These are phyloP conservation scores for Cheilosia vulpina DNA, from an alignment of 2,888 invertebrate genomes.

Conservation along the genomic window DNA sequence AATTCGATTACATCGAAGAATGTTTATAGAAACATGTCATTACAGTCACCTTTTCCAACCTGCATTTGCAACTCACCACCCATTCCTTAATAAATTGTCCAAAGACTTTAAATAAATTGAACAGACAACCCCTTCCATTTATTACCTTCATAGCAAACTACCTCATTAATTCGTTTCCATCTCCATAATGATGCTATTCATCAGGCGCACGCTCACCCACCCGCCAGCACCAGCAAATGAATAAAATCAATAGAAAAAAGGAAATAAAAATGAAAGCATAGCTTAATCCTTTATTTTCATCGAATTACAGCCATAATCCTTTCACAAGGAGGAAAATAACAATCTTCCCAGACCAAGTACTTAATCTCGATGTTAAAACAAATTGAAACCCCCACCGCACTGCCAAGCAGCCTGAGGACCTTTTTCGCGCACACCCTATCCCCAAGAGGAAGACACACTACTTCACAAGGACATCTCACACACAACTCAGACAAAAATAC, in stretches of 20 bases:
- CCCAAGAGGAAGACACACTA: constrained; percentile 30
- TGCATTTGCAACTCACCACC: too few relatives aligned
- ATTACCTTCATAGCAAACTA: constrained; percentile 6
- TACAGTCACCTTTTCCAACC: too few relatives aligned
- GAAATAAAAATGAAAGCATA: constrained; percentile 5
- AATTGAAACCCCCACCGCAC: constrained; percentile 65
- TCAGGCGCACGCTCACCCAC: background rate
- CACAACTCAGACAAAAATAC: constrained; percentile 2
- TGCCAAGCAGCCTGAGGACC: constrained; percentile 16
- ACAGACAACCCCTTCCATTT: background rate
- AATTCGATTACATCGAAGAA: too few relatives aligned
- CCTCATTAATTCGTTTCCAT: constrained; percentile 50
- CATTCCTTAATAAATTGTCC: too few relatives aligned
- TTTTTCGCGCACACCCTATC: constrained; percentile 32
- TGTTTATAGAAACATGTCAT: too few relatives aligned
- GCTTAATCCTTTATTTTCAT: constrained; percentile 58
- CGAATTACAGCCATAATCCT: constrained; percentile 71
- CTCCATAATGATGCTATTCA: constrained; percentile 56
- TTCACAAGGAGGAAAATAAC: constrained; percentile 36
- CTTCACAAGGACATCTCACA: constrained; percentile 1
- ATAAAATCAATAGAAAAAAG: constrained; percentile 57
- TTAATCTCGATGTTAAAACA: constrained; percentile 74
- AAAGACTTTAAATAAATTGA: background rate
- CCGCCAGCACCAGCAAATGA: background rate
- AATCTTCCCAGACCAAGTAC: constrained; percentile 60